These are phyloP conservation scores for Lasiommata megera DNA, from an alignment of 2,888 invertebrate genomes.

Conservation along the genomic window DNA sequence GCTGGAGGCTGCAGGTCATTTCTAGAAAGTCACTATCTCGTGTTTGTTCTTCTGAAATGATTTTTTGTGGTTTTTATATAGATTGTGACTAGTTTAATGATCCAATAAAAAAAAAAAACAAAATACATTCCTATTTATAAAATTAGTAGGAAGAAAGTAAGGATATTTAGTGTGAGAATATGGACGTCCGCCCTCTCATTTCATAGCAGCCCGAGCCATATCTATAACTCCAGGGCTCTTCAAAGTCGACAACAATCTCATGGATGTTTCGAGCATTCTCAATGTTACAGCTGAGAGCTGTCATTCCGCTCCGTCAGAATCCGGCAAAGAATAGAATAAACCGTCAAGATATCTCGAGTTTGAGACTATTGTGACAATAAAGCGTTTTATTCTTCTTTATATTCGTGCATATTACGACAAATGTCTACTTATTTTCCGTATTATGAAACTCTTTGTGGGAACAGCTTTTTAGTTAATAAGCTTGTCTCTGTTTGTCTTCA, in stretches of 20 bases:
- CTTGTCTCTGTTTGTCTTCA: not conserved
- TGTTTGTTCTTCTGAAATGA: too few relatives aligned
- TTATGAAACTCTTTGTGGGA: not conserved
- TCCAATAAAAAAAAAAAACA: too few relatives aligned
- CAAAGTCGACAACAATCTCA: constrained; percentile 54
- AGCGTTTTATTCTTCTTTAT: constrained; percentile 7
- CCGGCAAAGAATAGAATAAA: constrained; percentile 21
- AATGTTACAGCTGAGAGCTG: constrained; percentile 46
- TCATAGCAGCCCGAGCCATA: constrained; percentile 12
- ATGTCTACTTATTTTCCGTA: not conserved
- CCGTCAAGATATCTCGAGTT: constrained; percentile 8
- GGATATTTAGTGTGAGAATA: too few relatives aligned
- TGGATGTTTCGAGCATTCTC: constrained; percentile 51
- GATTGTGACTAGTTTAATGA: too few relatives aligned
- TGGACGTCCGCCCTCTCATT: not conserved
- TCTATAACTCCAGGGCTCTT: constrained; percentile 43
- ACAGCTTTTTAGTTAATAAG: not conserved
- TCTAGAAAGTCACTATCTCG: too few relatives aligned
- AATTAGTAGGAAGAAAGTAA: too few relatives aligned
- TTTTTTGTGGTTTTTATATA: too few relatives aligned
- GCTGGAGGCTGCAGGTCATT: too few relatives aligned
- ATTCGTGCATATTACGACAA: not conserved
- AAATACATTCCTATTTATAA: too few relatives aligned
- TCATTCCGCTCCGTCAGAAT: constrained; percentile 63
- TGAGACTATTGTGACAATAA: constrained; percentile 8